phyloP scores from a whole-genome alignment of 2,113 vertebrate species.

The Malurus elegans region DNA sequence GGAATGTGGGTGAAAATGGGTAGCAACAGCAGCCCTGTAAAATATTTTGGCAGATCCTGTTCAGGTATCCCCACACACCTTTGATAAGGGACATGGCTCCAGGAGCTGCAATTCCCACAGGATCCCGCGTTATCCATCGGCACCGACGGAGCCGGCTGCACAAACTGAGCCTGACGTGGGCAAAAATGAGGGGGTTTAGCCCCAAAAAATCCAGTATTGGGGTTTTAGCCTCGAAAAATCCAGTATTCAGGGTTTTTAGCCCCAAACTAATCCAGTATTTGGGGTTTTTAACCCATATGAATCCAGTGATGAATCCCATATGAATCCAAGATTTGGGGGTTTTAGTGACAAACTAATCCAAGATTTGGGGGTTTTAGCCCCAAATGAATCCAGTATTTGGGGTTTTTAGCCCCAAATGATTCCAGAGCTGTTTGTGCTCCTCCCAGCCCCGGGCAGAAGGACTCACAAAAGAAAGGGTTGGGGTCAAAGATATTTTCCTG shows the following conservation, averaged over 20 bases:
- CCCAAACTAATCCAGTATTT: no score
- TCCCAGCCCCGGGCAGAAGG: background rate
- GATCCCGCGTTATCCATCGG: no score
- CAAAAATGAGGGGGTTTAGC: background rate
- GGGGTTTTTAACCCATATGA: no score
- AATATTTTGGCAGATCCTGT: background rate
- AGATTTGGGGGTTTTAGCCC: background rate
- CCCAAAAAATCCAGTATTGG: background rate
- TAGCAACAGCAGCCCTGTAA: background rate
- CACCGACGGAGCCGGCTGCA: background rate
- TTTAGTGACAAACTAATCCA: background rate
- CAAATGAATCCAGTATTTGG: background rate
- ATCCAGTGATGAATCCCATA: no score
- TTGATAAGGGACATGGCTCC: background rate
- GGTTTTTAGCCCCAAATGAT: no score
- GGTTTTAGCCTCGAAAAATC: no score
- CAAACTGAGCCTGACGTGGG: background rate
- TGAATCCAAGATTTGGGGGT: background rate
- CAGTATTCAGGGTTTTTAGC: background rate
- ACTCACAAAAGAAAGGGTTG: no score
- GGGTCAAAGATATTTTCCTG: background rate
- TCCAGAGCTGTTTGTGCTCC: background rate
- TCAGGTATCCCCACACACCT: background rate
- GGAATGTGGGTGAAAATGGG: background rate
- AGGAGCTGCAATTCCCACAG: background rate